Percentiles rank a stretch among this genome's conserved stretches.
phyloP scores from a whole-genome alignment of 37 sponge, comb jelly and placozoan genomes.

The Cladorhizidae sp. region DNA sequence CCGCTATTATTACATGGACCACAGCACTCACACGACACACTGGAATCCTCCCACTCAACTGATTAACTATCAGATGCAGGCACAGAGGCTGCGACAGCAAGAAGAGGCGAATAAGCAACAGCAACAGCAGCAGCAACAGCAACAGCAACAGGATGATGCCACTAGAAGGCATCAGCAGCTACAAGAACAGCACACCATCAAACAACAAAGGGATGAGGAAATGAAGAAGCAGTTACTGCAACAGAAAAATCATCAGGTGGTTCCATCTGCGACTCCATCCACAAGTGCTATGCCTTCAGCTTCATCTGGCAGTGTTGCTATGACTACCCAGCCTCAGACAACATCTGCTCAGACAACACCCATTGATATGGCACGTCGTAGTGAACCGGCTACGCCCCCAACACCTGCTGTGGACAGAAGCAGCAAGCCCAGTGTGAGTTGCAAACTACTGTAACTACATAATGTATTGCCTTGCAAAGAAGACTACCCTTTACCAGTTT shows the following conservation, averaged over 20 bases:
- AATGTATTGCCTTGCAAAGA: too few relatives aligned
- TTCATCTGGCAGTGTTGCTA: too few relatives aligned
- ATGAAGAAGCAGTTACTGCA: neutral
- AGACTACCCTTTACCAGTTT: too few relatives aligned
- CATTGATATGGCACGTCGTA: neutral
- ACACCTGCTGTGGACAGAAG: neutral
- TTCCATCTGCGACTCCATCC: too few relatives aligned
- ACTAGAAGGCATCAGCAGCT: too few relatives aligned
- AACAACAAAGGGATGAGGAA: neutral
- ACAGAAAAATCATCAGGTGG: neutral
- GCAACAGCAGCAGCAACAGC: neutral
- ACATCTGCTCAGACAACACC: neutral
- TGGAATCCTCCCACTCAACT: slow-evolving; percentile 88
- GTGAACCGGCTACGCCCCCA: neutral
- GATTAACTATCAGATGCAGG: slow-evolving; percentile 53
- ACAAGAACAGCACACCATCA: neutral
- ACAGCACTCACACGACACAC: slow-evolving; percentile 83
- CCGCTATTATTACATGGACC: slow-evolving; percentile 88
- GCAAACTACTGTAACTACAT: neutral
- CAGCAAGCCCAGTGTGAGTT: neutral
- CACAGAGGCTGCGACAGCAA: slow-evolving; percentile 16
- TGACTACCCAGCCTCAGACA: neutral
- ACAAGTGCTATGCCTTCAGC: too few relatives aligned
- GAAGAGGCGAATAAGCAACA: neutral
- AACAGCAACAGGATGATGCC: neutral